These are phyloP conservation scores for Zygogramma bicolorata DNA, from an alignment of 2,888 invertebrate species.

Conservation along the genomic window DNA sequence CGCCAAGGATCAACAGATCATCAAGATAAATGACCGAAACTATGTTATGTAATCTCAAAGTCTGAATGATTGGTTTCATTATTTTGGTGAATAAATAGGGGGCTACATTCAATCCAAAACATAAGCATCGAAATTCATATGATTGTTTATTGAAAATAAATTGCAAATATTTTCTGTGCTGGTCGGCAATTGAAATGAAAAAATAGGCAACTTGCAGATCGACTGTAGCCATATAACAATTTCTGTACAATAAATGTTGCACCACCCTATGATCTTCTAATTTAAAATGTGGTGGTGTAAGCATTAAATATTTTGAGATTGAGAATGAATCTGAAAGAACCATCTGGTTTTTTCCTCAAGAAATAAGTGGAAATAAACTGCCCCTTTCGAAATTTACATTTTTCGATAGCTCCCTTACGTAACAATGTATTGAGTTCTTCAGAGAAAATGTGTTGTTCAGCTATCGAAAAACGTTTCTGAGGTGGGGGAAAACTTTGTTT, in stretches of 20 bases:
- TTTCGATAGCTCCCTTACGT: constrained; percentile 18
- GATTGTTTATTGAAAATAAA: constrained; percentile 5
- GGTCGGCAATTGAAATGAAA: not conserved
- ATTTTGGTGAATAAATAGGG: not conserved
- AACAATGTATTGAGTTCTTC: constrained; percentile 3
- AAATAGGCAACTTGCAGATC: not conserved
- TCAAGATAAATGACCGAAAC: constrained; percentile 13
- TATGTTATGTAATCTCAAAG: not conserved
- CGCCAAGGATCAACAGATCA: constrained; percentile 1
- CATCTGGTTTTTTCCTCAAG: constrained; percentile 27
- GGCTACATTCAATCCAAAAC: constrained; percentile 5
- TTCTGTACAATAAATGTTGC: not conserved
- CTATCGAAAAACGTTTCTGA: not conserved
- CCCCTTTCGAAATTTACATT: not conserved
- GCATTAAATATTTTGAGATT: not conserved
- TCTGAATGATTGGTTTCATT: not conserved
- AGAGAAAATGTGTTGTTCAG: not conserved
- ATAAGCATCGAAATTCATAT: constrained; percentile 17
- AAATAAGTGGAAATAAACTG: constrained; percentile 23
- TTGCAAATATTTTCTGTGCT: not conserved
- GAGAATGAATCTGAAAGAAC: not conserved
- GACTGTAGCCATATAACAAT: not conserved
- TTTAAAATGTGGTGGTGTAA: not conserved
- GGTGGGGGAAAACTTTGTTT: no score
- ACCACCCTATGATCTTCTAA: no score